Evolutionary conservation across 2,797 vertebrate genomes (phyloP).

Genomic region (Thalassophryne amazonica): DNA sequence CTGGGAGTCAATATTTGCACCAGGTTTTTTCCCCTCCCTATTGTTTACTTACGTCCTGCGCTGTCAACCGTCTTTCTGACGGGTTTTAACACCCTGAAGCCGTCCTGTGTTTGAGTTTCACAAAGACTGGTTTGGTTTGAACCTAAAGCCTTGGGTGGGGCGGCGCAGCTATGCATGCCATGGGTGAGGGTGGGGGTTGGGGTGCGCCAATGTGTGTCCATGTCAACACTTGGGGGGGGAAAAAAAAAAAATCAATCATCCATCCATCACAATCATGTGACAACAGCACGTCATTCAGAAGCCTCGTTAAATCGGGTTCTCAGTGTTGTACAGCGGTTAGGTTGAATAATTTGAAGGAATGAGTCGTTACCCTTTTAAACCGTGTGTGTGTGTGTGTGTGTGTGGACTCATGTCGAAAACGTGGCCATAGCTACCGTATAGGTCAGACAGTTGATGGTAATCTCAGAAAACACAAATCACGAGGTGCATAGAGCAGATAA

Average conservation of each 20-base stretch:
- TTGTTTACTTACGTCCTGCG: constrained; percentile 6
- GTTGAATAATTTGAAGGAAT: constrained; percentile 12
- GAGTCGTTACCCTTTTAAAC: not conserved
- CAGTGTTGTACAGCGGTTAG: not conserved
- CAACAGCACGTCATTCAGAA: constrained; percentile 16
- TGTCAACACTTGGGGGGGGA: constrained; percentile 38
- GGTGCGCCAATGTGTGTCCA: no score
- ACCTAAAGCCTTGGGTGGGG: constrained; percentile 10
- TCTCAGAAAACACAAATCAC: no score
- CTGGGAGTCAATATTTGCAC: constrained; percentile 59
- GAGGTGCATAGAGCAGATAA: no score
- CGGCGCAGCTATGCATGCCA: constrained; percentile 1
- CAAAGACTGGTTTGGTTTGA: constrained; percentile 10
- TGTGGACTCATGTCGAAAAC: no score
- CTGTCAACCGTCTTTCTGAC: constrained; percentile 12
- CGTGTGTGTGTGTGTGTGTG: not conserved
- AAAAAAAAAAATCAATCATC: constrained; percentile 33
- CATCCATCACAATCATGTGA: constrained; percentile 8
- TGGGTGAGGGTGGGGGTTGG: no score
- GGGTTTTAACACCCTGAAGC: constrained; percentile 16
- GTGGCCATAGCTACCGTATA: no score
- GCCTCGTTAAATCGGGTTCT: constrained; percentile 1
- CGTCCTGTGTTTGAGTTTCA: not conserved
- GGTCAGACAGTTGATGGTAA: no score
- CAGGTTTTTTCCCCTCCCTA: not conserved